phyloP scores from a whole-genome alignment of 2,797 vertebrate genomes.

The Sebastes variabilis region DNA sequence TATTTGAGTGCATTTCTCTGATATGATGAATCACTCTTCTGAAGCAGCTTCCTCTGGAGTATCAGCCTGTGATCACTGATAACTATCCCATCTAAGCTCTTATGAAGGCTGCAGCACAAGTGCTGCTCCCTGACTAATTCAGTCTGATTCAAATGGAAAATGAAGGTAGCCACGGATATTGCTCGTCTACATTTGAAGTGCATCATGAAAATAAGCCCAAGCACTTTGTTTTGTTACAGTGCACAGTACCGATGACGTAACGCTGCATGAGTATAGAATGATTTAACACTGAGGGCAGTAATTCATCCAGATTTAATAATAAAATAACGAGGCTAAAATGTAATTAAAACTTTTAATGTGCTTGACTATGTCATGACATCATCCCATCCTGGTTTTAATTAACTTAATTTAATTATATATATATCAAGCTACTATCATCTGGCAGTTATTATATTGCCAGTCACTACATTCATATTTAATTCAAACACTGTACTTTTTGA shows the following conservation, averaged over 20 bases:
- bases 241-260: not conserved
- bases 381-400: not conserved
- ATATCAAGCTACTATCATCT: slow-evolving; percentile 1
- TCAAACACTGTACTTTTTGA: slow-evolving; percentile 7
- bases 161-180: not conserved
- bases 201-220: not conserved
- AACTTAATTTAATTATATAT: slow-evolving; percentile 10
- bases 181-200: not conserved
- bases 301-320: not conserved
- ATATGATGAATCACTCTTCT: slow-evolving; percentile 44
- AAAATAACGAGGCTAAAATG: not conserved
- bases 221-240: not conserved
- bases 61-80: slow-evolving; percentile 46
- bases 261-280: not conserved
- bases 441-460: slow-evolving; percentile 17
- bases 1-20: slow-evolving; percentile 29
- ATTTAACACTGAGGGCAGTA: not conserved
- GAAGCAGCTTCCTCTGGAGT: slow-evolving; percentile 20
- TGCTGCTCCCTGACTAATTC: slow-evolving; percentile 19
- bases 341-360: not conserved
- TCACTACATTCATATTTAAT: slow-evolving; percentile 13
- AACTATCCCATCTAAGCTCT: slow-evolving; percentile 20
- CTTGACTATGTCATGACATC: not conserved
- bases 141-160: slow-evolving; percentile 10
- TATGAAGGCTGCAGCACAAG: not conserved